phyloP scores from a whole-genome alignment of 2,888 invertebrate species.

The Euplexia lucipara region DNA sequence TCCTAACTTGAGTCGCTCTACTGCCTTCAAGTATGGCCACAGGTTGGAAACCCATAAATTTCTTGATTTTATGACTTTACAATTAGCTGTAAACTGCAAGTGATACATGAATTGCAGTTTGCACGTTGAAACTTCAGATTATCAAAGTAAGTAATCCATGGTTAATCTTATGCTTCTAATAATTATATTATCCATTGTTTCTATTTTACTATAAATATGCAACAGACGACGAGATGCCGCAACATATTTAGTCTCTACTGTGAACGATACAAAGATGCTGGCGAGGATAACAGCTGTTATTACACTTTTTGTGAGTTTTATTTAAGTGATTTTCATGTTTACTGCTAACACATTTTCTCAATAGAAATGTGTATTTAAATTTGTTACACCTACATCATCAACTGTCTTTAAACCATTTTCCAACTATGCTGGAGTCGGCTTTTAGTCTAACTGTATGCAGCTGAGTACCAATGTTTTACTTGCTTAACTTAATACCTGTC shows the following conservation, averaged over 20 bases:
- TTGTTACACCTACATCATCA: no score
- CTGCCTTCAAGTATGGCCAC: no score
- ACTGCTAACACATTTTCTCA: not conserved
- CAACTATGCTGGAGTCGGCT: no score
- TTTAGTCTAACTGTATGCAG: not conserved
- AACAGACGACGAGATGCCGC: not conserved
- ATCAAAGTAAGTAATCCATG: slow-evolving; percentile 1
- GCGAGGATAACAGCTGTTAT: not conserved
- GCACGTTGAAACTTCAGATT: no score
- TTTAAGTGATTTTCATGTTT: not conserved
- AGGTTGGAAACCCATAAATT: no score
- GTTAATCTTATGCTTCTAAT: slow-evolving; percentile 3
- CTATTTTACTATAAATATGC: slow-evolving; percentile 21
- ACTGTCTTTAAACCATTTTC: not conserved
- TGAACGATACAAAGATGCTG: not conserved
- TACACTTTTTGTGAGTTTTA: slow-evolving; percentile 15
- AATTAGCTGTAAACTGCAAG: no score
- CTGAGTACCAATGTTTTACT: no score
- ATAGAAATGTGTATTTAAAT: no score
- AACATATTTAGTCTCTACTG: not conserved
- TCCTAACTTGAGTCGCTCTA: no score
- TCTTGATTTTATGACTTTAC: no score
- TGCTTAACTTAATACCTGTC: not conserved
- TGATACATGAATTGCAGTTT: no score
- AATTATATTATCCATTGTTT: slow-evolving; percentile 27